phyloP scores from a whole-genome alignment of 2,113 vertebrate genomes.

The Carassius auratus region DNA sequence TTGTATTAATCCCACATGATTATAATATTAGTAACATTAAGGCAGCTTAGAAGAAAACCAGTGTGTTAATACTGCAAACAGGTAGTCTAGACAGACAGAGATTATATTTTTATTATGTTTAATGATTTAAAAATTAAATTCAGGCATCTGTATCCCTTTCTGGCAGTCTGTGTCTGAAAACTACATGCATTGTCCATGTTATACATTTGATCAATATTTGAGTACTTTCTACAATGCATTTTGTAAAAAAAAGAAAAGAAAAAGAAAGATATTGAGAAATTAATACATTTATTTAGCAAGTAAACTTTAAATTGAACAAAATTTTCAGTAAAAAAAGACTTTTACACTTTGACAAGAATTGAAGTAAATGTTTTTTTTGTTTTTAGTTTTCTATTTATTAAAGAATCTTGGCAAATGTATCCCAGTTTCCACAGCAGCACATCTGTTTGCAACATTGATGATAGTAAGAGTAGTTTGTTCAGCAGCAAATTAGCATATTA shows the following conservation, averaged over 20 bases:
- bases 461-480: neutral
- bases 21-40: neutral
- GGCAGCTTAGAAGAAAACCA: neutral
- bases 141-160: neutral
- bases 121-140: neutral
- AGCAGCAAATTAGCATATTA: neutral
- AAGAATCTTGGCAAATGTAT: neutral
- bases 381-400: neutral
- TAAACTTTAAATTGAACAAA: neutral
- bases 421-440: neutral
- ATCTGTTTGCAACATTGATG: neutral
- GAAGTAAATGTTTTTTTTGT: neutral
- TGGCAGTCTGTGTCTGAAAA: neutral
- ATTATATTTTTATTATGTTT: neutral
- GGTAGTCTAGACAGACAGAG: neutral
- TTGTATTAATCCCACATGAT: constrained; percentile 9
- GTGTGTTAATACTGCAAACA: neutral
- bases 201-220: neutral
- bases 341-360: neutral
- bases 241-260: neutral
- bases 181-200: neutral
- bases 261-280: too few species aligned
- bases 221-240: neutral
- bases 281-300: neutral
- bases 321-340: neutral